These are phyloP conservation scores for Podilymbus podiceps DNA, from an alignment of 2,113 vertebrate species.

Conservation along the genomic window DNA sequence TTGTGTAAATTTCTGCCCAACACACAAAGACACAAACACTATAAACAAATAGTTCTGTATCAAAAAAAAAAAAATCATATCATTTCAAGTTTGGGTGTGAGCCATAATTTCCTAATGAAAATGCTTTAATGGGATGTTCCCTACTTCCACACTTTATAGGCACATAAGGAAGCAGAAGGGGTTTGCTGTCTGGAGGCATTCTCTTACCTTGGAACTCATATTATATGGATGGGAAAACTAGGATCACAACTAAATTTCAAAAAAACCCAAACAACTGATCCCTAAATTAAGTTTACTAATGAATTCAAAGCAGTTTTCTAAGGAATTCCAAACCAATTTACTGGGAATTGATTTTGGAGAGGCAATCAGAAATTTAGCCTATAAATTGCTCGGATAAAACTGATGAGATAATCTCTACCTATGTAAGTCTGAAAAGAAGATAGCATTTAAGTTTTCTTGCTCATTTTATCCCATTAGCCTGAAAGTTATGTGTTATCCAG, in stretches of 20 bases:
- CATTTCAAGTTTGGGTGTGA: not conserved
- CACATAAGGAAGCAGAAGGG: not conserved
- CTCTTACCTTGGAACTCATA: not conserved
- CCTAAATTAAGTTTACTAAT: not conserved
- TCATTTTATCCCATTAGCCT: not conserved
- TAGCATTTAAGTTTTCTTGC: not conserved
- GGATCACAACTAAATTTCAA: not conserved
- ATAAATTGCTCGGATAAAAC: not conserved
- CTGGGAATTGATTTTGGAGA: not conserved
- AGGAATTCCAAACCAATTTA: not conserved
- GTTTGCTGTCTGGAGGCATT: not conserved
- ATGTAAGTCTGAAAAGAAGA: not conserved
- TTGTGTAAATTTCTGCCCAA: not conserved
- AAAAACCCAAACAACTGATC: no score
- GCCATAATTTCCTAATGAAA: not conserved
- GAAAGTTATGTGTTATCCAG: not conserved
- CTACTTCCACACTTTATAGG: not conserved
- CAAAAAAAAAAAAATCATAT: not conserved
- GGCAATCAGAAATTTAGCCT: not conserved
- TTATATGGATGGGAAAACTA: not conserved
- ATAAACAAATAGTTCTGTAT: not conserved
- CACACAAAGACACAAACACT: not conserved
- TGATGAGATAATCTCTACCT: not conserved
- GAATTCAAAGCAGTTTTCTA: not conserved
- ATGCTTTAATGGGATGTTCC: not conserved